Base-by-base conservation (phyloP, 2,797 vertebrate species). In the Acropternis orthonyx region DNA sequence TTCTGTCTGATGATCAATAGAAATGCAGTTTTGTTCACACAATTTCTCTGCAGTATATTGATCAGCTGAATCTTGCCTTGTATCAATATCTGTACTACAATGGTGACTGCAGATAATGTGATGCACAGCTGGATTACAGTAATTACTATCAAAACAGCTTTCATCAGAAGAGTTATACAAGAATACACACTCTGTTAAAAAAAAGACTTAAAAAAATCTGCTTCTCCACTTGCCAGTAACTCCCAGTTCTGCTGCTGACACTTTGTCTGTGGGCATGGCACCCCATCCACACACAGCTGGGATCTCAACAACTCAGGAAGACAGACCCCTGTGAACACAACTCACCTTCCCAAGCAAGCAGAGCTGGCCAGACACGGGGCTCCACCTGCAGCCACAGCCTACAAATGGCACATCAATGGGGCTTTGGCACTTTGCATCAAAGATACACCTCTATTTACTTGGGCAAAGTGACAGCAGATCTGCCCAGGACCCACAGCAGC, bases 21-120 rank as follows among this genome's bases (percentile, higher is more conserved):
- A 93, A 93, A 95, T n/a, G 58, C 56, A 62, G 48, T 81, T 92
- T 61, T 30, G 46, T 59, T 93, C 85, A 78, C 88, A 76, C 68
- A 68, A 10, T 81, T 81, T 72, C 43, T 78, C 68, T 78, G 75
- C 69, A 66, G 37, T 28, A 17, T 59, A 94, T 52, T 26, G 85
- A 93, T 88, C 81, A 65, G 73, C 72, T 65, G 69, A 98, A 98
- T 97, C 96, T 96, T 88, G 78, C 54, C 68, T 85, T 75, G 13
- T 49, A 55, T 77, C 62, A 63, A 1, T 71, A 92, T 37, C 85
- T 72, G 37, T 67, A 24, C 30, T 52, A 69, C 48, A 77, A 24
- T 6, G 24, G 13, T 85, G 54, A 49, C 59, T 71, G 62, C 61
- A 89, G 65, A 51, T 49, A 63, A 82, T 2, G 52, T 14, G 30